These are phyloP conservation scores for Aplochiton taeniatus DNA, from an alignment of 2,797 vertebrate species.

Conservation along the genomic window DNA sequence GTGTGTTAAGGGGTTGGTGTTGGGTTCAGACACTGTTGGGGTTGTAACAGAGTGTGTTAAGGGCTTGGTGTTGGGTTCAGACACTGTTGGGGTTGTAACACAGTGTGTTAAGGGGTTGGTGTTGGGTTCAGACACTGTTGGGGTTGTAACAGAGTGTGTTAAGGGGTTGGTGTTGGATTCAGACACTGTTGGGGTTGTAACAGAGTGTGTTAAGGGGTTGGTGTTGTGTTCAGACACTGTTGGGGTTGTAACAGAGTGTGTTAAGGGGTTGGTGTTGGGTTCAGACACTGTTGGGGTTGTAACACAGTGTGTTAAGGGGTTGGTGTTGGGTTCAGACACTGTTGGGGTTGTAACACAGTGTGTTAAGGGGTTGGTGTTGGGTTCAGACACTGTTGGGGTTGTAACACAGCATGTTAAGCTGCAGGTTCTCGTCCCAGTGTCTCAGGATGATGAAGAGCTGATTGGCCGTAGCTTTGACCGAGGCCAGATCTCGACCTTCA, in stretches of 20 bases:
- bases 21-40: too few relatives aligned
- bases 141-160: background rate
- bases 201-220: too few relatives aligned
- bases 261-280: too few relatives aligned
- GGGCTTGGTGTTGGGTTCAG: too few relatives aligned
- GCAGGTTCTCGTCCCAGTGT: conserved; percentile 96
- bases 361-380: too few relatives aligned
- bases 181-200: background rate
- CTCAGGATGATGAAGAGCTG: conserved; percentile 96
- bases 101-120: too few relatives aligned
- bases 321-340: conserved; percentile 70
- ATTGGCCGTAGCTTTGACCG: conserved; percentile 85
- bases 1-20: too few relatives aligned
- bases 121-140: too few relatives aligned
- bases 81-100: background rate
- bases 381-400: too few relatives aligned
- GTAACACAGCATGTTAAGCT: conserved; percentile 96
- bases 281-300: background rate
- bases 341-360: conserved; percentile 12
- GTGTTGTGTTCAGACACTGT: too few relatives aligned
- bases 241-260: background rate
- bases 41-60: background rate
- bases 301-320: too few relatives aligned
- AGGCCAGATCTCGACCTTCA: conserved; percentile 77
- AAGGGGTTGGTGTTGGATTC: too few relatives aligned